Conservation (phyloP, 2,888 invertebrate genomes). For the Malachius bipustulatus region DNA sequence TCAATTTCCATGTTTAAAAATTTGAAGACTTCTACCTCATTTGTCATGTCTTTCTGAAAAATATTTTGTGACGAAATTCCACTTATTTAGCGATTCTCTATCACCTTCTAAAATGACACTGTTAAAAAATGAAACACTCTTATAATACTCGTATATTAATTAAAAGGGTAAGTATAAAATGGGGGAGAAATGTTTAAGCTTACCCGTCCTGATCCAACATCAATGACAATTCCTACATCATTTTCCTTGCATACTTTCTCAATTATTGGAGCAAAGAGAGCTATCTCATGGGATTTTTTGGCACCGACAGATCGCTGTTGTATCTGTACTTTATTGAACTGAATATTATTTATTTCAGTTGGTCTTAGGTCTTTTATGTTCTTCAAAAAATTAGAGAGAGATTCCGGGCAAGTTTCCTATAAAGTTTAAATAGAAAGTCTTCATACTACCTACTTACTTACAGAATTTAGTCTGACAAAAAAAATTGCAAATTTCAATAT, state of each 20-base stretch:
- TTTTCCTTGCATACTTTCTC: constrained; percentile 38
- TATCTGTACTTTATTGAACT: too few relatives aligned
- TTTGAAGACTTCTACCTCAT: too few relatives aligned
- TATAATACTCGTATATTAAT: constrained; percentile 1
- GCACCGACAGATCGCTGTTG: constrained; percentile 36
- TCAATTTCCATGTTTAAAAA: too few relatives aligned
- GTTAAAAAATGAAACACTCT: too few relatives aligned
- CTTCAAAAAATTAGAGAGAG: constrained; percentile 35
- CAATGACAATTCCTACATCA: constrained; percentile 46
- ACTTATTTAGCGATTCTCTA: too few relatives aligned
- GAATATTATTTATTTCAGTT: too few relatives aligned
- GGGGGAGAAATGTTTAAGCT: constrained; percentile 29
- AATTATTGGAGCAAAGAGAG: constrained; percentile 46
- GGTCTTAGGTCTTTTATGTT: constrained; percentile 5
- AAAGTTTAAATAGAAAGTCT: constrained; percentile 6
- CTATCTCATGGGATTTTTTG: constrained; percentile 64
- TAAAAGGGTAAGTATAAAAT: too few relatives aligned
- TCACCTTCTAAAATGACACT: too few relatives aligned
- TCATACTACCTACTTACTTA: neutral
- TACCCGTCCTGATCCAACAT: constrained; percentile 66
- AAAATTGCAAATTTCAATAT: neutral
- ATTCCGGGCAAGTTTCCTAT: constrained; percentile 34
- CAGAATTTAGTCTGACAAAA: too few relatives aligned
- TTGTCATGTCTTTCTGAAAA: too few relatives aligned
- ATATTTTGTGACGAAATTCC: too few relatives aligned